phyloP scores from a whole-genome alignment of 2,888 invertebrate species.

The Dascillus cervinus region DNA sequence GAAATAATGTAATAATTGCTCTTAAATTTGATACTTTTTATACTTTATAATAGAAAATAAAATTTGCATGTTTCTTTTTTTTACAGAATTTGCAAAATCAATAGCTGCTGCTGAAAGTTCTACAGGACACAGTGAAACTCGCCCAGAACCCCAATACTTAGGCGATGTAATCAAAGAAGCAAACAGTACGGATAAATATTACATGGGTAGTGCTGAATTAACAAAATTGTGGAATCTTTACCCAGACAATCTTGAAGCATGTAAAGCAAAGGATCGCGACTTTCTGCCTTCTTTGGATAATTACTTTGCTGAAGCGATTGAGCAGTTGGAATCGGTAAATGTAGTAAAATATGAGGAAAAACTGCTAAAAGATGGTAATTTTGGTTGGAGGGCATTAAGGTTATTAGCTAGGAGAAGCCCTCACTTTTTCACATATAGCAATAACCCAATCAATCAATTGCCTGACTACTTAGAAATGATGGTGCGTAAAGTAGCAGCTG shows the following conservation, averaged over 20 bases:
- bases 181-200: constrained; percentile 59
- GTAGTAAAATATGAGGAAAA: constrained; percentile 50
- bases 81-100: constrained; percentile 22
- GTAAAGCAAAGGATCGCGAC: constrained; percentile 79
- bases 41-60: too few relatives aligned
- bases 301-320: constrained; percentile 62
- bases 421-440: constrained; percentile 84
- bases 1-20: too few relatives aligned
- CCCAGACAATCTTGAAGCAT: constrained; percentile 88
- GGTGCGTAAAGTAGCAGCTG: too few relatives aligned
- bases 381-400: constrained; percentile 90
- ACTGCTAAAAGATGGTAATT: constrained; percentile 64
- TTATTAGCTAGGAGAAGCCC: constrained; percentile 81
- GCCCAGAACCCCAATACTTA: constrained; percentile 48
- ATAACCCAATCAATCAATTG: constrained; percentile 79
- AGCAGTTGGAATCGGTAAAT: constrained; percentile 57
- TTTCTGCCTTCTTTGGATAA: constrained; percentile 75
- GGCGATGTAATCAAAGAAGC: constrained; percentile 76
- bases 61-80: too few relatives aligned
- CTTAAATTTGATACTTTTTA: too few relatives aligned
- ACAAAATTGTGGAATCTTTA: constrained; percentile 91
- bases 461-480: too few relatives aligned
- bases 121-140: constrained; percentile 30
- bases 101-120: constrained; percentile 14
- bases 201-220: constrained; percentile 80